phyloP scores from a whole-genome alignment of 2,888 invertebrate genomes.

The Amiota minor region DNA sequence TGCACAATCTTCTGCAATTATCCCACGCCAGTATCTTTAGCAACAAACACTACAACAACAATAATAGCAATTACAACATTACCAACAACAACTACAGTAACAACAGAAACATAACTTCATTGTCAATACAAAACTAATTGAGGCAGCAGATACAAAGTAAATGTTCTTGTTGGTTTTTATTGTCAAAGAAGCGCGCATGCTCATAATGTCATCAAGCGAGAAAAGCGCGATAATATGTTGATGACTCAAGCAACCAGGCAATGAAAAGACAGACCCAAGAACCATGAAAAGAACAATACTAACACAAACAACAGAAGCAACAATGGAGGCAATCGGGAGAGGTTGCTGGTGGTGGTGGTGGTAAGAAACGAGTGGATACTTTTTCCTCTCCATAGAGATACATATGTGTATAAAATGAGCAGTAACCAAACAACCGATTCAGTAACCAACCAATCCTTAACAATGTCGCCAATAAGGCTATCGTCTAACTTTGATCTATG shows the following conservation, averaged over 20 bases:
- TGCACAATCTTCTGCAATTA: neutral
- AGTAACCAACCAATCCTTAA: too few relatives aligned
- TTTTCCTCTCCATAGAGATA: too few relatives aligned
- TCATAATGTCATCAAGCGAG: slow-evolving; percentile 53
- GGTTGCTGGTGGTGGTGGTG: too few relatives aligned
- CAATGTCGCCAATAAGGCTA: slow-evolving; percentile 46
- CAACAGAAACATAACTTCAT: neutral
- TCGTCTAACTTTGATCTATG: slow-evolving; percentile 62
- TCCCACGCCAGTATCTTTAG: slow-evolving; percentile 20
- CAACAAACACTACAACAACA: neutral
- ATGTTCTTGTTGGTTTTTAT: slow-evolving; percentile 16
- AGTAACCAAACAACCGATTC: too few relatives aligned
- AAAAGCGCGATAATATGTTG: slow-evolving; percentile 53
- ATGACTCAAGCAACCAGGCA: slow-evolving; percentile 52
- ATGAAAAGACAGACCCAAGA: neutral
- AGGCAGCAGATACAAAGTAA: slow-evolving; percentile 2
- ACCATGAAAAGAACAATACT: neutral
- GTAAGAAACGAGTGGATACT: too few relatives aligned
- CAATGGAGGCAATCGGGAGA: too few relatives aligned
- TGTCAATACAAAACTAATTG: neutral
- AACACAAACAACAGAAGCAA: neutral
- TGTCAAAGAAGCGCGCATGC: slow-evolving; percentile 33
- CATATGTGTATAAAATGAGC: too few relatives aligned
- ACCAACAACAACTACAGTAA: neutral
- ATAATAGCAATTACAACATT: neutral